Evolutionary conservation across 2,113 vertebrate species (phyloP), one percentile per base, ranked within the genome.

Genomic region (Cephalopholis sonnerati): DNA sequence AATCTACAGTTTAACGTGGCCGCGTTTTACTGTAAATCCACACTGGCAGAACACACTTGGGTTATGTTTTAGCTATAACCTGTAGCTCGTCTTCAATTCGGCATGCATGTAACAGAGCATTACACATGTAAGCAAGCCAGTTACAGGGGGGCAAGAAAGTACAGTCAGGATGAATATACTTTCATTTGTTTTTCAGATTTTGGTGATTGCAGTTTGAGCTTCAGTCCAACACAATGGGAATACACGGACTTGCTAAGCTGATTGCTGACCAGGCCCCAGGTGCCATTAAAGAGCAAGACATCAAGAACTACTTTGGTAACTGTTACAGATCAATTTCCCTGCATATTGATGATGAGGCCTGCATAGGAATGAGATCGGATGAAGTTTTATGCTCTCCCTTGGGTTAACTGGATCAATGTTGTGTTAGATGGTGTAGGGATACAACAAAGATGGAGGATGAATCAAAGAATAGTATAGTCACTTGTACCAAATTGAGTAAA

Each of bases 221-320:
- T 55, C 32, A 41, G 13, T 11, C 16, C 25, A 53, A 62, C 82
- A 86, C 85, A 65, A 99, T 99, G 98, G 98, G 98, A 93, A 99
- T 99, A 90, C 98, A 99, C 39, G 98, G 98, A 48, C 94, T 99
- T 79, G 96, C 98, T 41, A 99, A 98, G 79, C 94, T 99, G 12
- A 98, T 99, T 0, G 97, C 97, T 0, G 98, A 99, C 0, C 96
- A 98, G 85, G 97, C 97, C 9, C 98, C 98, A 0, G 81, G 87
- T 0, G 97, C 98, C 89, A 97, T 99, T 82, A 97, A 96, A 82
- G 98, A 99, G 84, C 96, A 99, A 1, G 98, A 99, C 67, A 98
- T 99, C 69, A 99, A 99, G 93, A 96, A 95, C 74, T 99, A 97
- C 88, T 99, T 99, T 0, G 98, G 98, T 91, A 86, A 74, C 8